Base-by-base conservation (phyloP, 2,797 vertebrate genomes). In the Vipera ursinii region DNA sequence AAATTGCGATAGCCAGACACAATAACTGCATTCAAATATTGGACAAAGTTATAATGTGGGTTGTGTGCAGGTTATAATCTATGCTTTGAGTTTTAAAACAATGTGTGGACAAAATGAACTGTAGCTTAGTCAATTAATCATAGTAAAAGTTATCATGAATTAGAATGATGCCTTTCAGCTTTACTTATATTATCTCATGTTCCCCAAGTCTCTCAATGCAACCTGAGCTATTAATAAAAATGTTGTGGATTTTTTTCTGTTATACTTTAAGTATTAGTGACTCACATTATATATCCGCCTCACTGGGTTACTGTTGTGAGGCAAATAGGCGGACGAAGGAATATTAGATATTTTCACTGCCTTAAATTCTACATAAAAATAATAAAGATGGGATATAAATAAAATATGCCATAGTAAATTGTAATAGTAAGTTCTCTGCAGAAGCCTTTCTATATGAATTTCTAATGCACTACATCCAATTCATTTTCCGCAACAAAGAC, bases 401-500 rank as follows among this genome's bases (percentile, higher is more conserved):
- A 38, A 38, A 17, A 73, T 73, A 38, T 73, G 15, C 15, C n/a
- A 38, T 17, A 94, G 92, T 55, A 89, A 89, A n/a, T 1, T 20
- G 48, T 10, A 92, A 9, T 24, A 89, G 53, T 86, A 92, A 89
- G 63, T 86, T 38, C 56, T 59, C 38, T 38, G 55, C 9, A 93
- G 92, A 88, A 91, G 12, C 20, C 88, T 73, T 90, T 93, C 56
- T 90, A 61, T 88, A 93, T 87, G 57, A 89, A 94, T 93, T 89
- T 63, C 5, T 86, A 92, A 87, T 91, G 51, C 13, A 65, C 65
- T 22, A 61, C 6, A 60, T 94, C 55, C 32, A 91, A 93, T 88
- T 32, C 48, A 90, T 90, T 85, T n/a, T 61, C 7, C 26, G 20
- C 26, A 90, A 17, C 8, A 89, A 65, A 60, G 28, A 28, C 55